Conservation (phyloP, 30 jellyfish, hydroid and myxozoan genomes). For the Phacellophora camtschatica region DNA sequence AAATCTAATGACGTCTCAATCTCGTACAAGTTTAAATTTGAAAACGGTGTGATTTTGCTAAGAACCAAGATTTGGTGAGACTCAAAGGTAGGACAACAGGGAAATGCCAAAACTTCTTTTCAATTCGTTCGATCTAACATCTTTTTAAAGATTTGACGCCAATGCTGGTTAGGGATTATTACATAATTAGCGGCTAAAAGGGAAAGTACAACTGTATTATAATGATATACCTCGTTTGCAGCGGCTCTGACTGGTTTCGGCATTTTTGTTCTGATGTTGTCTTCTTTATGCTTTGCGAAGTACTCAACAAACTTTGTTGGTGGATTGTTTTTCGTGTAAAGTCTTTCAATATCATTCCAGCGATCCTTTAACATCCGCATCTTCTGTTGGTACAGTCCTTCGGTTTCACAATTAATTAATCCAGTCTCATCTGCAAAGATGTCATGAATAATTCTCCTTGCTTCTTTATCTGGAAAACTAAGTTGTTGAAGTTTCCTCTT, state of each 20-base stretch:
- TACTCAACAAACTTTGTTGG: slow-evolving; percentile 9
- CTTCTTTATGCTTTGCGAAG: neutral
- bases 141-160: no score
- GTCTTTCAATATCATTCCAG: neutral
- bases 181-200: no score
- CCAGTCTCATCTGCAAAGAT: neutral
- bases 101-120: no score
- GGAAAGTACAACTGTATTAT: no score
- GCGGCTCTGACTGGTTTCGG: neutral
- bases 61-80: no score
- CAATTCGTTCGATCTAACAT: no score
- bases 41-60: no score
- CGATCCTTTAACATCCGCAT: neutral
- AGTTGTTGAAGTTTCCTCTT: neutral
- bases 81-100: no score
- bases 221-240: neutral
- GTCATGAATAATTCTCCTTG: neutral
- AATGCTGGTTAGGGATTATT: no score
- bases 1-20: no score
- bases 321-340: neutral
- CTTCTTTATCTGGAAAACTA: neutral
- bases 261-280: neutral
- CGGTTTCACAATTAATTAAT: neutral
- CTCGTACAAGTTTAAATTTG: no score
- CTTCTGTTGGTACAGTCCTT: neutral